These are phyloP conservation scores for Istiophorus platypterus DNA, from an alignment of 2,113 vertebrate species.

Conservation along the genomic window DNA sequence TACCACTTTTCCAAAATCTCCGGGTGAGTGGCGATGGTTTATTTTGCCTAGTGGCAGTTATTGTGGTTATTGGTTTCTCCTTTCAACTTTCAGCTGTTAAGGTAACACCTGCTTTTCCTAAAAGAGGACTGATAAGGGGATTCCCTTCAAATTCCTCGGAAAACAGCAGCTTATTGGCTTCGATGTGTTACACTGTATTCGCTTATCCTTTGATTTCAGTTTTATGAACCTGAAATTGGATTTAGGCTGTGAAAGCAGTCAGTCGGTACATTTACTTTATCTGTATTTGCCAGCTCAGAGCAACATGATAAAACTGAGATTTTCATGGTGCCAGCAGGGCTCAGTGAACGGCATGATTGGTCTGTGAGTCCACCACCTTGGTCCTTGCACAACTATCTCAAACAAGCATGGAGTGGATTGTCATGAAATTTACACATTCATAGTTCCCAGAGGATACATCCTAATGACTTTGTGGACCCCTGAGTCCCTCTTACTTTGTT, in stretches of 20 bases:
- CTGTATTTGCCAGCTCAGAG: conserved; percentile 11
- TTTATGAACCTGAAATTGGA: conserved; percentile 30
- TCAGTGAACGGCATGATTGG: too few species aligned
- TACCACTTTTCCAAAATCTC: neutral
- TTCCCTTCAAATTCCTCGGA: conserved; percentile 1
- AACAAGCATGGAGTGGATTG: too few species aligned
- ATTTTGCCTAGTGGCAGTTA: conserved; percentile 10
- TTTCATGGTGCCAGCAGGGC: neutral
- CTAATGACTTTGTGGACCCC: too few species aligned
- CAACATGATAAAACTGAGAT: neutral
- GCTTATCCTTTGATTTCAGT: conserved; percentile 42
- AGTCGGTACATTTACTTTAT: conserved; percentile 14
- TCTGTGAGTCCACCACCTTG: neutral
- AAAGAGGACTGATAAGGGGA: conserved; percentile 39
- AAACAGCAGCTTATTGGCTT: conserved; percentile 26
- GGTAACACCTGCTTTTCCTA: conserved; percentile 42
- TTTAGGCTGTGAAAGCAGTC: conserved; percentile 30
- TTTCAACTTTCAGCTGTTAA: conserved; percentile 9
- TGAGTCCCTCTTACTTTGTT: too few species aligned
- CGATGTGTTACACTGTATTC: conserved; percentile 24
- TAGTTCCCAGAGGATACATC: too few species aligned
- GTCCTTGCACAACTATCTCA: neutral
- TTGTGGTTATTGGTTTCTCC: conserved; percentile 18
- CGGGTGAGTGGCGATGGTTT: neutral
- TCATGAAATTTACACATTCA: neutral